Evolutionary conservation across 2,888 invertebrate genomes (phyloP).

Genomic region (Spodoptera littoralis): DNA sequence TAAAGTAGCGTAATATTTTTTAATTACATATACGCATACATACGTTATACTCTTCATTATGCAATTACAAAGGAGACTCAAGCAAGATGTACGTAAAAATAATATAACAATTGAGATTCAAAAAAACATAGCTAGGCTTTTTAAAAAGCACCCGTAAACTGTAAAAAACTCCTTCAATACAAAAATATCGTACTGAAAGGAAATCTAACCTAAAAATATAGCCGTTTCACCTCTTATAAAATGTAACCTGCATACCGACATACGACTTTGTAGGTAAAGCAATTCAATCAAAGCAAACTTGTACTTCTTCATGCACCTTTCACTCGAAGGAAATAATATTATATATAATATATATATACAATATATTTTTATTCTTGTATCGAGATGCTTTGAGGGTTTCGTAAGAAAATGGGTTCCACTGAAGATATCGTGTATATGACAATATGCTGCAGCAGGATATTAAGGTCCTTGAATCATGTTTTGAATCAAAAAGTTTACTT

Average conservation of each 20-base stretch:
- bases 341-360: slow-evolving; percentile 35
- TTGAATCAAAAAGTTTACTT: background rate
- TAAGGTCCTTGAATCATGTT: slow-evolving; percentile 30
- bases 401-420: slow-evolving; percentile 26
- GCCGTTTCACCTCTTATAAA: slow-evolving; percentile 4
- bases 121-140: slow-evolving; percentile 1
- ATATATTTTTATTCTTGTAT: slow-evolving; percentile 19
- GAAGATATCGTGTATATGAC: slow-evolving; percentile 49
- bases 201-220: slow-evolving; percentile 20
- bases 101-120: no score
- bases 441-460: slow-evolving; percentile 51
- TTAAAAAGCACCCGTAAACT: slow-evolving; percentile 3
- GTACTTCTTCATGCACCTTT: slow-evolving; percentile 28
- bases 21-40: slow-evolving; percentile 1
- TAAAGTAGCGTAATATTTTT: slow-evolving; percentile 13
- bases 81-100: no score
- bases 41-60: no score
- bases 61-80: no score
- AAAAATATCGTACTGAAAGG: slow-evolving; percentile 4
- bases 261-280: slow-evolving; percentile 5
- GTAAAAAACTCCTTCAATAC: slow-evolving; percentile 2
- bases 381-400: slow-evolving; percentile 19
- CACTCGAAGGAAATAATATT: slow-evolving; percentile 41
- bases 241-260: slow-evolving; percentile 13
- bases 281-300: slow-evolving; percentile 34